These are phyloP conservation scores for Hirundichthys speculiger DNA, from an alignment of 2,113 vertebrate species.

Conservation along the genomic window DNA sequence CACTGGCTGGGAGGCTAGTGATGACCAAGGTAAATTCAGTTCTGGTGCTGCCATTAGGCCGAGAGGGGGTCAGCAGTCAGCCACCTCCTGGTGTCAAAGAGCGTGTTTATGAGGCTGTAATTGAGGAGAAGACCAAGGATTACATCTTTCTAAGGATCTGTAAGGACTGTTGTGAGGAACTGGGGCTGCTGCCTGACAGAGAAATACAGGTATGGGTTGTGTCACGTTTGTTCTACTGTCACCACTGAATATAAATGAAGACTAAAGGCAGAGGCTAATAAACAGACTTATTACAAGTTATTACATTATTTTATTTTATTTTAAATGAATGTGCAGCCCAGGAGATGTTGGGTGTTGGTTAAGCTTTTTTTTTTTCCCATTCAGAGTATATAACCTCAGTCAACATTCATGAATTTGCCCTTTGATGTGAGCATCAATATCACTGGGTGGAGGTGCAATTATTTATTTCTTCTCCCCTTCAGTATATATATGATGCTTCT, in stretches of 20 bases:
- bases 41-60: slow-evolving; percentile 91
- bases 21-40: slow-evolving; percentile 99
- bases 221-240: neutral
- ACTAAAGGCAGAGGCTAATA: neutral
- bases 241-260: neutral
- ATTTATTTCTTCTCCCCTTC: no score
- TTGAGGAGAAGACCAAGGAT: slow-evolving; percentile 99
- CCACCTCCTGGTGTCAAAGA: slow-evolving; percentile 94
- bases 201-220: slow-evolving; percentile 88
- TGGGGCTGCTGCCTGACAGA: slow-evolving; percentile 89
- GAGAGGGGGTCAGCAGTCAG: slow-evolving; percentile 81
- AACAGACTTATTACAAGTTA: neutral
- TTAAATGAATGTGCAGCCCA: no score
- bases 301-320: no score
- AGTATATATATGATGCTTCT: no score
- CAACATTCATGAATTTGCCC: no score
- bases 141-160: slow-evolving; percentile 98
- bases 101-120: slow-evolving; percentile 95
- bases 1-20: slow-evolving; percentile 94
- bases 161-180: slow-evolving; percentile 95
- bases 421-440: no score
- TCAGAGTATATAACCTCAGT: no score
- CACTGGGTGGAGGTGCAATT: no score
- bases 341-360: no score
- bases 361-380: no score